Percentiles rank a stretch among this genome's conserved stretches.
Conservation (phyloP, 2,888 invertebrate species). For the Trichogramma evanescens region DNA sequence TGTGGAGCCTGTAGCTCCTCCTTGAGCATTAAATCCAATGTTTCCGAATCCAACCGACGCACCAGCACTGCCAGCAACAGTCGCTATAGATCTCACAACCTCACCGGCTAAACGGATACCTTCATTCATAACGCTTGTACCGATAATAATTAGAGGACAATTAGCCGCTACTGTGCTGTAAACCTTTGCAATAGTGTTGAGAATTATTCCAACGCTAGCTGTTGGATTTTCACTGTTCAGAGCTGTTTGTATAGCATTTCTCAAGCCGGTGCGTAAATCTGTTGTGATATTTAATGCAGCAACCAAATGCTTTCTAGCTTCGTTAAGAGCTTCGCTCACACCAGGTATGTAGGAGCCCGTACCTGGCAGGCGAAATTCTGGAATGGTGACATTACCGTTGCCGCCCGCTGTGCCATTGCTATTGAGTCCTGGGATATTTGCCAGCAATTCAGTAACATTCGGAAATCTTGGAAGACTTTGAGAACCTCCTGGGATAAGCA, state of each 20-base stretch:
- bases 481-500: not conserved
- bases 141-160: constrained; percentile 25
- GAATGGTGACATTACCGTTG: not conserved
- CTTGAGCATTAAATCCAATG: no score
- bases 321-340: constrained; percentile 15
- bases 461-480: not conserved
- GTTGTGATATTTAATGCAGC: constrained; percentile 20
- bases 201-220: constrained; percentile 18
- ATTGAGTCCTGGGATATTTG: not conserved
- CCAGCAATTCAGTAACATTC: not conserved
- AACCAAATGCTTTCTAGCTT: constrained; percentile 22
- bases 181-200: constrained; percentile 22
- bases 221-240: constrained; percentile 22
- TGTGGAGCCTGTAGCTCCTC: no score
- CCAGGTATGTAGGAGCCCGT: constrained; percentile 16
- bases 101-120: constrained; percentile 25
- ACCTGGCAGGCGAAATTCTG: not conserved
- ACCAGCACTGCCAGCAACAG: constrained; percentile 12
- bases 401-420: not conserved
- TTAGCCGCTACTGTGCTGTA: constrained; percentile 24
- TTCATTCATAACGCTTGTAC: constrained; percentile 24
- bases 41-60: no score
- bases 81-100: constrained; percentile 20
- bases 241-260: constrained; percentile 22
- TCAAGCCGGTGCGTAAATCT: constrained; percentile 23